phyloP scores from a whole-genome alignment of 2,888 invertebrate species.

The Mamestra brassicae region DNA sequence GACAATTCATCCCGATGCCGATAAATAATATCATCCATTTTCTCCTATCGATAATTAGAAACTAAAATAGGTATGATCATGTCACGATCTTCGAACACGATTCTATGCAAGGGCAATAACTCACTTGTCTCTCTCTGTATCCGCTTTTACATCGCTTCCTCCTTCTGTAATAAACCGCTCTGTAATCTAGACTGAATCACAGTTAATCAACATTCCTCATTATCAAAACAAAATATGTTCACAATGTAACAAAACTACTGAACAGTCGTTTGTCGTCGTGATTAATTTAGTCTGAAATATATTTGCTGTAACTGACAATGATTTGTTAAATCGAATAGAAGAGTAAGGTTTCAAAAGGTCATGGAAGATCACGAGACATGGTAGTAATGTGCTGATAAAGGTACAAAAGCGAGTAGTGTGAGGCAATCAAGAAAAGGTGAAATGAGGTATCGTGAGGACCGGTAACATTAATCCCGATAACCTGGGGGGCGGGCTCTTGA shows the following conservation, averaged over 20 bases:
- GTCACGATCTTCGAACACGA: constrained; percentile 77
- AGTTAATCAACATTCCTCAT: constrained; percentile 53
- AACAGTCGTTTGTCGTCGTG: constrained; percentile 37
- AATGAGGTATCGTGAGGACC: constrained; percentile 72
- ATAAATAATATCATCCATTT: constrained; percentile 74
- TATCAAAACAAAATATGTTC: constrained; percentile 51
- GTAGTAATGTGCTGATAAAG: constrained; percentile 52
- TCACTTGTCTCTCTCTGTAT: constrained; percentile 64
- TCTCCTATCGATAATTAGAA: constrained; percentile 79
- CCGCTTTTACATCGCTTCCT: constrained; percentile 60
- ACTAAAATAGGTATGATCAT: constrained; percentile 78
- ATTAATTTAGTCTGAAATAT: constrained; percentile 54
- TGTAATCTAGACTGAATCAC: constrained; percentile 59
- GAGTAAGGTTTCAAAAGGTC: constrained; percentile 30
- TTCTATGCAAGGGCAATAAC: constrained; percentile 71
- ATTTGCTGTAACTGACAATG: constrained; percentile 46
- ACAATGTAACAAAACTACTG: constrained; percentile 50
- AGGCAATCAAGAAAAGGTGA: constrained; percentile 74
- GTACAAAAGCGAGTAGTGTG: constrained; percentile 62
- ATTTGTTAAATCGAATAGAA: constrained; percentile 45
- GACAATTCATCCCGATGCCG: constrained; percentile 70
- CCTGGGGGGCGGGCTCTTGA: constrained; percentile 76
- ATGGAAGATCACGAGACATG: constrained; percentile 37
- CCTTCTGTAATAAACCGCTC: constrained; percentile 52
- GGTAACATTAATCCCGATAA: constrained; percentile 77